These are phyloP conservation scores for Strix uralensis DNA, from an alignment of 2,113 vertebrate species.

Conservation along the genomic window DNA sequence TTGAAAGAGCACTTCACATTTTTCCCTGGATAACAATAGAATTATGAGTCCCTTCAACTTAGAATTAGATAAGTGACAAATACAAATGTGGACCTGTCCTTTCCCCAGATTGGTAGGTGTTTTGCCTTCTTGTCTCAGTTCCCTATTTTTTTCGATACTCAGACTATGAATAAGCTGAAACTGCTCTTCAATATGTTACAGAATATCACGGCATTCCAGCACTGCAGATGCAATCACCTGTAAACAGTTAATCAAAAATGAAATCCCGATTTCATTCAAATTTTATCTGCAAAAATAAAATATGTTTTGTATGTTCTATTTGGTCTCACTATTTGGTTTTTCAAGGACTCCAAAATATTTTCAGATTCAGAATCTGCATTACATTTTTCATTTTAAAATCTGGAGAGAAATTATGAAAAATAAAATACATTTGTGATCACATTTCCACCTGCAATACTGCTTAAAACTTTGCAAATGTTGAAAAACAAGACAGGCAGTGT, in stretches of 20 bases:
- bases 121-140: neutral
- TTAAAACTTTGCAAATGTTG: conserved; percentile 20
- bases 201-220: neutral
- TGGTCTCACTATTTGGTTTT: neutral
- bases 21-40: neutral
- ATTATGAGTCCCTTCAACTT: neutral
- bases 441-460: neutral
- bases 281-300: neutral
- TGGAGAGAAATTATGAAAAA: neutral
- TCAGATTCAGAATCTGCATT: neutral
- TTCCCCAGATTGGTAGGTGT: neutral
- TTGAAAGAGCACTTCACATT: neutral
- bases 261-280: neutral
- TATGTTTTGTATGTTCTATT: neutral
- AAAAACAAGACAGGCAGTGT: neutral
- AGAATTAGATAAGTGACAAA: neutral
- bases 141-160: neutral
- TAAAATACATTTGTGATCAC: neutral
- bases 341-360: neutral
- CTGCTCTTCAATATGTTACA: neutral
- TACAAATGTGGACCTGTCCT: neutral
- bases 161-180: neutral
- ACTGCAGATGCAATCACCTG: neutral
- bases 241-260: neutral
- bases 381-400: conserved; percentile 14